Evolutionary conservation across 2,797 vertebrate species (phyloP).

Genomic region (Argyrosomus regius): DNA sequence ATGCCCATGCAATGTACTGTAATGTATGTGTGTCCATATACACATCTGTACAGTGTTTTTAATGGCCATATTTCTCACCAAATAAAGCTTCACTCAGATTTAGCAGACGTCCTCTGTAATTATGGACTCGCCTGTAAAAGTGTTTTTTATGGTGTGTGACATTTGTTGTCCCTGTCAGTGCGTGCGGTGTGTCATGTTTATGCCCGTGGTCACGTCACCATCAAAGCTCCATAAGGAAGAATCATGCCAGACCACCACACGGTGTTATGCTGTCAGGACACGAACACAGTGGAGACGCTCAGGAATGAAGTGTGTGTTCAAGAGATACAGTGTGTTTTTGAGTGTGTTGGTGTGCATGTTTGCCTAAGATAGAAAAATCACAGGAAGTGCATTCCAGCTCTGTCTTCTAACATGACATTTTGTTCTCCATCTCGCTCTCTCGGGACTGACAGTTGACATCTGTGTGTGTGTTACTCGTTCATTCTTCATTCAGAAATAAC

Average conservation of each 20-base stretch:
- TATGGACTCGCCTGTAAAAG: conserved; percentile 1
- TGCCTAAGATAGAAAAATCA: conserved; percentile 15
- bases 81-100: neutral
- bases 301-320: conserved; percentile 12
- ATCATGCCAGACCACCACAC: conserved; percentile 20
- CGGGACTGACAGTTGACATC: neutral
- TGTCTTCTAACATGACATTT: conserved; percentile 36
- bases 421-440: neutral
- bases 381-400: conserved; percentile 67
- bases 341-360: neutral
- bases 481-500: conserved; percentile 29
- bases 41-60: conserved; percentile 5
- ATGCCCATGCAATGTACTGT: neutral
- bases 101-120: conserved; percentile 27
- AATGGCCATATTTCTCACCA: neutral
- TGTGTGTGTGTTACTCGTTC: neutral
- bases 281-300: conserved; percentile 19
- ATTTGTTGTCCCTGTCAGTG: neutral
- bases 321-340: neutral
- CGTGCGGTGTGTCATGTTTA: conserved; percentile 20
- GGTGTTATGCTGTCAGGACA: conserved; percentile 9
- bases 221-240: conserved; percentile 31
- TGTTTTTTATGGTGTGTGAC: conserved; percentile 9
- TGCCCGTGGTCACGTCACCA: neutral
- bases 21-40: neutral